phyloP scores from a whole-genome alignment of 2,888 invertebrate genomes.

The Lasioglossum vierecki region DNA sequence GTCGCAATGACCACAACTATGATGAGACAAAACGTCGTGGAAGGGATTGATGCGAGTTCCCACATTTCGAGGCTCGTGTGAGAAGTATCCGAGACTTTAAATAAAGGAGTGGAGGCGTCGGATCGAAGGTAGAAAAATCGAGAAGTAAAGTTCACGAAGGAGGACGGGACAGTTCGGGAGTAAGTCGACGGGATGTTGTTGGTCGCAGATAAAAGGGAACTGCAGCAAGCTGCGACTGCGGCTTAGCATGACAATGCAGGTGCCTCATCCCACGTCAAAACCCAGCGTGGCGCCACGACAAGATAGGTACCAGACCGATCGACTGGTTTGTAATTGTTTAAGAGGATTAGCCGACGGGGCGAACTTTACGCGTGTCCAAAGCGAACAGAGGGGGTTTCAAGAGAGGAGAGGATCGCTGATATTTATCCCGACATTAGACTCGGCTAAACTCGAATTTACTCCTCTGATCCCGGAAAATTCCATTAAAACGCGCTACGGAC shows the following conservation, averaged over 20 bases:
- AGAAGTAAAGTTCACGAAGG: constrained; percentile 5
- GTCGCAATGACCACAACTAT: too few relatives aligned
- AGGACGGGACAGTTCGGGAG: constrained; percentile 28
- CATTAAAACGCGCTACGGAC: constrained; percentile 61
- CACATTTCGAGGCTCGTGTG: not conserved
- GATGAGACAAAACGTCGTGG: not conserved
- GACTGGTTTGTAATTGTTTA: constrained; percentile 81
- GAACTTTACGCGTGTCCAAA: constrained; percentile 73
- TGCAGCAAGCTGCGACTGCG: constrained; percentile 62
- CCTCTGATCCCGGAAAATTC: constrained; percentile 70
- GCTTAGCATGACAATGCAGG: constrained; percentile 84
- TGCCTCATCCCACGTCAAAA: constrained; percentile 84
- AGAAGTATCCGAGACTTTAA: not conserved
- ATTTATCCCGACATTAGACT: constrained; percentile 71
- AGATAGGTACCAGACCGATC: constrained; percentile 75
- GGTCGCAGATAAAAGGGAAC: constrained; percentile 74
- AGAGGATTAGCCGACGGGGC: constrained; percentile 75
- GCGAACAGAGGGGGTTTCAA: not conserved
- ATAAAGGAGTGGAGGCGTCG: not conserved
- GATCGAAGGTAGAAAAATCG: not conserved
- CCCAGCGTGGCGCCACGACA: constrained; percentile 82
- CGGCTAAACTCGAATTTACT: constrained; percentile 74
- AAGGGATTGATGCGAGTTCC: not conserved
- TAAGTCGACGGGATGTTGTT: constrained; percentile 65
- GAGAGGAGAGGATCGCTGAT: constrained; percentile 59